Evolutionary conservation across 2,888 invertebrate species (phyloP).

Genomic region (Polydrusus pterygomalis): DNA sequence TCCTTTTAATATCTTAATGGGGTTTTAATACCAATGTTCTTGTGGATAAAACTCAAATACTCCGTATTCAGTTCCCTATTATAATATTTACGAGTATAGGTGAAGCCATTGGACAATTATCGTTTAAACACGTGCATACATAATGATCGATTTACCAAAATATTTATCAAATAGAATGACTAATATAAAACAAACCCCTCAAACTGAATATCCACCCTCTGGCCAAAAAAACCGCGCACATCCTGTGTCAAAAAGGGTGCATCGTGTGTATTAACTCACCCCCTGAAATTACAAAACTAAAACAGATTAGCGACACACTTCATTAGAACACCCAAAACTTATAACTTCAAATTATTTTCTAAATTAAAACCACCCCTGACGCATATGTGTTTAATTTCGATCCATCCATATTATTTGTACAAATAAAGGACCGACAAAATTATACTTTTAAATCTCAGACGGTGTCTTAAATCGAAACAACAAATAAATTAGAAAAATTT

Average conservation of each 20-base stretch:
- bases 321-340: slow-evolving; percentile 27
- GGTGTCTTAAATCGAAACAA: slow-evolving; percentile 61
- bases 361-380: slow-evolving; percentile 39
- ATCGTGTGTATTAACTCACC: slow-evolving; percentile 19
- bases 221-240: slow-evolving; percentile 22
- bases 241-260: slow-evolving; percentile 22
- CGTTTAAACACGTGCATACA: background rate
- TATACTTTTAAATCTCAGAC: slow-evolving; percentile 40
- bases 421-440: slow-evolving; percentile 38
- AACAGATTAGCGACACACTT: slow-evolving; percentile 29
- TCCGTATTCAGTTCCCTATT: background rate
- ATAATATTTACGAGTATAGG: background rate
- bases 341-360: slow-evolving; percentile 21
- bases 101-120: background rate
- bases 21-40: too few species aligned
- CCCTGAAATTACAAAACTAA: slow-evolving; percentile 28
- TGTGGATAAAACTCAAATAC: too few species aligned
- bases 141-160: background rate
- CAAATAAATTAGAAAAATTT: slow-evolving; percentile 67
- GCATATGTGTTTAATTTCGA: slow-evolving; percentile 42
- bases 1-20: too few species aligned
- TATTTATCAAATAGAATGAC: slow-evolving; percentile 1
- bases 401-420: slow-evolving; percentile 34
- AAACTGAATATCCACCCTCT: slow-evolving; percentile 3
- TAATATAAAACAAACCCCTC: slow-evolving; percentile 1